Percentiles rank a stretch among this genome's conserved stretches.
Evolutionary conservation across 2,113 vertebrate genomes (phyloP).

Genomic region (Stigmatopora nigra): DNA sequence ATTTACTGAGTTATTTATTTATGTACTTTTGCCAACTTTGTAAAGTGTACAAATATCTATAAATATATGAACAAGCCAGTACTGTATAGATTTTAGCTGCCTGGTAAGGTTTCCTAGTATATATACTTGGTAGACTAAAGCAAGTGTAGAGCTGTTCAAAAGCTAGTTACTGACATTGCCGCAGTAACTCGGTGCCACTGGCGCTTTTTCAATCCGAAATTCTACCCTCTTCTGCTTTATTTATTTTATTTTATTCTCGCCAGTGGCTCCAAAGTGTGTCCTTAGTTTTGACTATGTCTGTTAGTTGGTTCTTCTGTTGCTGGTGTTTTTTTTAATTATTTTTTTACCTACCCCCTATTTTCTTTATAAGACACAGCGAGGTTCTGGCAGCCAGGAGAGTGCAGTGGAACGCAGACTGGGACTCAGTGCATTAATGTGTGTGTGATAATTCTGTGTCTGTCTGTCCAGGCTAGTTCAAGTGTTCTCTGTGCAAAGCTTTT

Average conservation of each 20-base stretch:
- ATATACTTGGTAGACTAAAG: conserved; percentile 73
- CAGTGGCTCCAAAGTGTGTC: conserved; percentile 64
- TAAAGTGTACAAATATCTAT: conserved; percentile 80
- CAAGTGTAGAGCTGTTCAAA: conserved; percentile 70
- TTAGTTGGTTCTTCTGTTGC: conserved; percentile 47
- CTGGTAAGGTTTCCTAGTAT: conserved; percentile 73
- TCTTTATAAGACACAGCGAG: conserved; percentile 67
- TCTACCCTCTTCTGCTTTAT: conserved; percentile 54
- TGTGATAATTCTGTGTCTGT: conserved; percentile 51
- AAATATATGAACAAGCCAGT: conserved; percentile 74
- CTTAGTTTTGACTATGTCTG: conserved; percentile 53
- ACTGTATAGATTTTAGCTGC: conserved; percentile 81
- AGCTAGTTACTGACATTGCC: conserved; percentile 69
- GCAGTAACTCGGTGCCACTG: conserved; percentile 62
- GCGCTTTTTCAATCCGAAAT: conserved; percentile 65
- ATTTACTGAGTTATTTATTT: conserved; percentile 75
- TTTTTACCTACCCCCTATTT: conserved; percentile 22
- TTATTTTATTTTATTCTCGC: conserved; percentile 58
- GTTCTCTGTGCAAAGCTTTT: conserved; percentile 62
- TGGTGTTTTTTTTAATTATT: not conserved
- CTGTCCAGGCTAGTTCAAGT: conserved; percentile 59
- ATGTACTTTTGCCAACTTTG: conserved; percentile 70
- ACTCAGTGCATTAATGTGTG: conserved; percentile 51
- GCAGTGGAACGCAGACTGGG: conserved; percentile 70
- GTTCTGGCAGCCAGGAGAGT: conserved; percentile 76